Conservation (phyloP, 2,888 invertebrate species). For the Atethmia centrago region DNA sequence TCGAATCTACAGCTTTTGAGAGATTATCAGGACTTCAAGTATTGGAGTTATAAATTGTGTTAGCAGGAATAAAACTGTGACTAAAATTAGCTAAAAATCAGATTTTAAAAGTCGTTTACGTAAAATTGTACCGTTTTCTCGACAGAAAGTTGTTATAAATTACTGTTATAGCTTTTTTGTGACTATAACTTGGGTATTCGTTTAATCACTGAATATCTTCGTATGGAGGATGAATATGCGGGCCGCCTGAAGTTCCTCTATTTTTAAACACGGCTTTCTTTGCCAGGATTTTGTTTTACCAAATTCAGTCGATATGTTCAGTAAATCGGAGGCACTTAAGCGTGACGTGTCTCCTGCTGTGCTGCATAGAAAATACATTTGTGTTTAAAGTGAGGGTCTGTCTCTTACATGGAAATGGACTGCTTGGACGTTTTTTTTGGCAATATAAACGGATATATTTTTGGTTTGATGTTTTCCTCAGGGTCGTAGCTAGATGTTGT, state of each 20-base stretch:
- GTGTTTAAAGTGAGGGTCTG: conserved; percentile 56
- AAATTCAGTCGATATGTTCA: conserved; percentile 51
- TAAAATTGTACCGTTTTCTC: not conserved
- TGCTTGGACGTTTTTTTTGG: conserved; percentile 29
- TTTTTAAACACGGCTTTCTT: conserved; percentile 13
- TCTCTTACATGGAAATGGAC: conserved; percentile 49
- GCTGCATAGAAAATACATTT: conserved; percentile 70
- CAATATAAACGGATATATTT: conserved; percentile 8
- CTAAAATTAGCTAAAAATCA: not conserved
- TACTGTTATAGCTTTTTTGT: not conserved
- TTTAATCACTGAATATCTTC: not conserved
- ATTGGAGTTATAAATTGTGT: not conserved
- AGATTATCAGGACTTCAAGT: not conserved
- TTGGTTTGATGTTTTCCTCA: not conserved
- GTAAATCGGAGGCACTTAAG: conserved; percentile 58
- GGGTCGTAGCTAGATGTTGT: not conserved
- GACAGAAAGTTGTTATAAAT: not conserved
- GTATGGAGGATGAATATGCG: not conserved
- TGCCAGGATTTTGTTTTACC: conserved; percentile 30
- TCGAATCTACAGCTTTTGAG: not conserved
- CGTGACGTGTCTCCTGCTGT: conserved; percentile 61
- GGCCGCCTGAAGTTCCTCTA: not conserved
- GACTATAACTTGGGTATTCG: not conserved
- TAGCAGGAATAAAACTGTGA: not conserved
- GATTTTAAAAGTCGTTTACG: not conserved